Evolutionary conservation across 2,113 vertebrate species (phyloP).

Genomic region (Chaenocephalus aceratus): DNA sequence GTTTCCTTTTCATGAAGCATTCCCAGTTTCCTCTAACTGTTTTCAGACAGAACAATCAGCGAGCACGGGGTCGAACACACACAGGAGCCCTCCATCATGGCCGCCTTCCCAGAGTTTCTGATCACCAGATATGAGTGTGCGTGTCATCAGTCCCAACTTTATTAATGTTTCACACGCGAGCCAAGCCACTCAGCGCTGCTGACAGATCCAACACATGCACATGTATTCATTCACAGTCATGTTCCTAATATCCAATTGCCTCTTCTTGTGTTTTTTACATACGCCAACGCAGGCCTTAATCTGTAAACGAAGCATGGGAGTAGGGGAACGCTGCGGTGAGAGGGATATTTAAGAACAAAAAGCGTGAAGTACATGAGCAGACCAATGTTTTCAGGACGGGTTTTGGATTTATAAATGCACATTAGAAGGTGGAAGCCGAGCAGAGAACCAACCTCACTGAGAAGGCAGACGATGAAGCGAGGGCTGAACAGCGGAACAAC

Average conservation of each 20-base stretch:
- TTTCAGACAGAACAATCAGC: conserved; percentile 68
- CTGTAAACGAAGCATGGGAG: conserved; percentile 54
- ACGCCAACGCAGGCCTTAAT: conserved; percentile 42
- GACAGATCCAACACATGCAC: conserved; percentile 52
- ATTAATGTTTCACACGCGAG: conserved; percentile 59
- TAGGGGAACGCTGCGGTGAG: conserved; percentile 46
- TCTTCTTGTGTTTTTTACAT: conserved; percentile 44
- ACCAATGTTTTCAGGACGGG: conserved; percentile 43
- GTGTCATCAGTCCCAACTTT: conserved; percentile 68
- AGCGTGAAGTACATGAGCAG: conserved; percentile 46
- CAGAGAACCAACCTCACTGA: conserved; percentile 60
- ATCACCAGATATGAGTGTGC: conserved; percentile 76
- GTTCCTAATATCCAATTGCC: conserved; percentile 57
- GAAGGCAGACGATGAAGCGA: conserved; percentile 70
- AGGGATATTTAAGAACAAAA: conserved; percentile 56
- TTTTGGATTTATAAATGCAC: conserved; percentile 63
- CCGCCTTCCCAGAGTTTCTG: conserved; percentile 77
- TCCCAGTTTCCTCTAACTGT: conserved; percentile 49
- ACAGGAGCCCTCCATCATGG: conserved; percentile 71
- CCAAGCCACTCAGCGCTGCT: conserved; percentile 29
- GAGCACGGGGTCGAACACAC: conserved; percentile 66
- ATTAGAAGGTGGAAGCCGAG: conserved; percentile 40
- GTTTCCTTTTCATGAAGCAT: conserved; percentile 48
- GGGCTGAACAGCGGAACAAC: conserved; percentile 71
- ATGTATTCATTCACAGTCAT: conserved; percentile 70